phyloP scores from a whole-genome alignment of 2,797 vertebrate genomes.

The Micromesistius poutassou region DNA sequence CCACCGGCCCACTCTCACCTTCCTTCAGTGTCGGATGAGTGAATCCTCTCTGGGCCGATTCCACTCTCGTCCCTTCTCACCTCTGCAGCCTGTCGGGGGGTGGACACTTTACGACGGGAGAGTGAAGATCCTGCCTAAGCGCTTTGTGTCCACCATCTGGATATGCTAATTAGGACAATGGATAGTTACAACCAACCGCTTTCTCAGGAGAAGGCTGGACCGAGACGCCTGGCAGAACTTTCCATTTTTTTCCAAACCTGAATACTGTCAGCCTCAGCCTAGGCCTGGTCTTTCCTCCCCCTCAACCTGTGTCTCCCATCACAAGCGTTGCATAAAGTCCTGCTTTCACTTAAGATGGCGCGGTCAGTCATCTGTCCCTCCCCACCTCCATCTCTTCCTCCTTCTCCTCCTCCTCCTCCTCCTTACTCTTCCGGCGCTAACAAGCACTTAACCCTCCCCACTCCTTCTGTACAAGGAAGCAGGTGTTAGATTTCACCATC shows the following conservation, averaged over 20 bases:
- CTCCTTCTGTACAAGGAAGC: neutral
- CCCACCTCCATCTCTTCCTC: neutral
- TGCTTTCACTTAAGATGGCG: neutral
- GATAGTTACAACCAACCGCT: neutral
- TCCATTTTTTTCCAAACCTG: neutral
- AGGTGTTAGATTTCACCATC: neutral
- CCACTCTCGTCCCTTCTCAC: neutral
- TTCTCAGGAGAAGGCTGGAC: neutral
- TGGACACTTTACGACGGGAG: neutral
- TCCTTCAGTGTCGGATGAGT: neutral
- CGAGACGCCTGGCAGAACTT: neutral
- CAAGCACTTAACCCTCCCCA: neutral
- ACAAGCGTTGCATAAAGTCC: neutral
- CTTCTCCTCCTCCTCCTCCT: neutral
- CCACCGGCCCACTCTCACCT: neutral
- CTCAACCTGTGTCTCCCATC: neutral
- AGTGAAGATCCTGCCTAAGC: neutral
- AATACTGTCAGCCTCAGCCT: neutral
- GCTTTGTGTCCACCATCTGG: neutral
- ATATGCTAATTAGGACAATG: constrained; percentile 3
- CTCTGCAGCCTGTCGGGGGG: neutral
- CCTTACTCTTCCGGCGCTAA: neutral
- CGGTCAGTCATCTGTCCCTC: neutral
- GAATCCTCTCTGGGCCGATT: neutral
- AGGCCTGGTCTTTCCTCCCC: neutral